Evolutionary conservation across 2,113 vertebrate genomes (phyloP).

Genomic region (Halichoeres trimaculatus): DNA sequence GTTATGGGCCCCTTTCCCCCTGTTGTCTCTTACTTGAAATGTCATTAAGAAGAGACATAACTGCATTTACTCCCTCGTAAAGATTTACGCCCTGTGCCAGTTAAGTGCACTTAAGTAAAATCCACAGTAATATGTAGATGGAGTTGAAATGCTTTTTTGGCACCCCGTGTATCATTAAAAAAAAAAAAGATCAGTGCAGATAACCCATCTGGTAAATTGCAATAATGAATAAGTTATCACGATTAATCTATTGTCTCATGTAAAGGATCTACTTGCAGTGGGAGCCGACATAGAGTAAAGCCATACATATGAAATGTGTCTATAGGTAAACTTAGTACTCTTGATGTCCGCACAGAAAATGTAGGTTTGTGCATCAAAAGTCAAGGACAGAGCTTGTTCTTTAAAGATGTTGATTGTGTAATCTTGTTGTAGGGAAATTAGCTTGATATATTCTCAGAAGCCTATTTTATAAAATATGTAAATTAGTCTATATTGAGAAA

Average conservation of each 20-base stretch:
- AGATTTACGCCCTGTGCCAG: conserved; percentile 66
- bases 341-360: conserved; percentile 47
- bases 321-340: conserved; percentile 50
- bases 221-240: conserved; percentile 48
- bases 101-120: conserved; percentile 82
- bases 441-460: conserved; percentile 70
- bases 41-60: conserved; percentile 44
- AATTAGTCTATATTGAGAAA: conserved; percentile 75
- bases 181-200: background rate
- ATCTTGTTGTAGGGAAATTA: conserved; percentile 64
- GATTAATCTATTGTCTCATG: conserved; percentile 20
- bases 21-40: conserved; percentile 46
- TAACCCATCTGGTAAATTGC: conserved; percentile 43
- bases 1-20: conserved; percentile 23
- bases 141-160: conserved; percentile 49
- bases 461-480: conserved; percentile 78
- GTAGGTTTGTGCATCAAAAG: conserved; percentile 34
- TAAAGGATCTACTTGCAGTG: conserved; percentile 31
- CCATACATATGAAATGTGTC: conserved; percentile 68
- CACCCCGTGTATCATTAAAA: conserved; percentile 8
- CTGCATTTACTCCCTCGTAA: conserved; percentile 32
- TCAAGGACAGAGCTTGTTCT: conserved; percentile 46
- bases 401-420: conserved; percentile 57
- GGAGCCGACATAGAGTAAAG: conserved; percentile 73
- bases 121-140: conserved; percentile 48